A percentile compares a stretch with the other conserved stretches of the same genome.
Evolutionary conservation across 2,888 invertebrate species (phyloP).

Genomic region (Anarsia innoxiella): DNA sequence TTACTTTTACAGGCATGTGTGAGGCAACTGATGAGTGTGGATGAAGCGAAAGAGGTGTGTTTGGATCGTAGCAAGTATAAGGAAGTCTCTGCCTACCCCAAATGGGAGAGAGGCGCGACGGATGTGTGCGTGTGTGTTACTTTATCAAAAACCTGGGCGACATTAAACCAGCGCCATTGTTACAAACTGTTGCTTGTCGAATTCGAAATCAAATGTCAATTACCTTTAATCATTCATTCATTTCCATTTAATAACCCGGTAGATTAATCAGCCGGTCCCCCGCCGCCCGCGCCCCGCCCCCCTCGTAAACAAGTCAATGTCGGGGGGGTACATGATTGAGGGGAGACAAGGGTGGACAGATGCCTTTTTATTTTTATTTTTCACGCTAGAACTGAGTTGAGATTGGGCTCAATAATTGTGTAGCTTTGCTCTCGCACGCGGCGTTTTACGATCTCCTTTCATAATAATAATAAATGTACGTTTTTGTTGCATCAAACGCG

Average conservation of each 20-base stretch:
- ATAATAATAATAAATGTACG: conserved; percentile 9
- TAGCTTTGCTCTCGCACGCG: conserved; percentile 4
- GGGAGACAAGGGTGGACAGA: conserved; percentile 20
- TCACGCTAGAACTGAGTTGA: conserved; percentile 18
- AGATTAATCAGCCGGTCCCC: conserved; percentile 6
- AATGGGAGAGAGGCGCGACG: too few species aligned
- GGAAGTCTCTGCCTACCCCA: too few species aligned
- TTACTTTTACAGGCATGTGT: too few species aligned
- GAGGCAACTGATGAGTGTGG: too few species aligned
- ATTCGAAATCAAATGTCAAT: conserved; percentile 9
- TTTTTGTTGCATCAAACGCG: conserved; percentile 7
- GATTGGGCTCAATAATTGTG: conserved; percentile 21
- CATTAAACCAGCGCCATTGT: too few species aligned
- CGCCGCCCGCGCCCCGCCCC: conserved; percentile 1
- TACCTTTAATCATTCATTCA: conserved; percentile 9
- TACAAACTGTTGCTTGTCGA: too few species aligned
- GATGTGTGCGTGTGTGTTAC: too few species aligned
- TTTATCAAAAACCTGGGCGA: too few species aligned
- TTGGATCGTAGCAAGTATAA: too few species aligned
- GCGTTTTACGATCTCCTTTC: conserved; percentile 8
- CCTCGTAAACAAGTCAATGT: conserved; percentile 15
- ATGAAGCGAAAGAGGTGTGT: too few species aligned
- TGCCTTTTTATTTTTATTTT: conserved; percentile 26
- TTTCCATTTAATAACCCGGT: conserved; percentile 7
- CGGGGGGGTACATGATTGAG: conserved; percentile 2